phyloP scores from a whole-genome alignment of 1,140 invertebrate genomes.

The Drosophila lacertosa region DNA sequence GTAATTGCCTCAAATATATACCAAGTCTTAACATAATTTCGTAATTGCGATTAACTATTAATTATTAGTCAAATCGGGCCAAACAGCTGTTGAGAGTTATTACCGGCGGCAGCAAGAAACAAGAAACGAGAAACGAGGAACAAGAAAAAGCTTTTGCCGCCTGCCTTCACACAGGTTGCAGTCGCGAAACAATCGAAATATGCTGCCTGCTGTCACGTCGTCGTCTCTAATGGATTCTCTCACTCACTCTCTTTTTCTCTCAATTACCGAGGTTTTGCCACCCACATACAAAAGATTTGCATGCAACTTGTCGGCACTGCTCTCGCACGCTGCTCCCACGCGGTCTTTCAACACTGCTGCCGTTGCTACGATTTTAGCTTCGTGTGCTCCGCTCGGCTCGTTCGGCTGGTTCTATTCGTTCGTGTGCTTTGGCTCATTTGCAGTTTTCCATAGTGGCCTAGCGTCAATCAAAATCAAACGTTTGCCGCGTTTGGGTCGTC shows the following conservation, averaged over 20 bases:
- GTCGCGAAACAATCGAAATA: slow-evolving; percentile 31
- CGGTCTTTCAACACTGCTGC: slow-evolving; percentile 14
- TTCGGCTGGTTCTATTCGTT: slow-evolving; percentile 13
- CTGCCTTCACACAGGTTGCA: slow-evolving; percentile 55
- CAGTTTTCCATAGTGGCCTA: slow-evolving; percentile 54
- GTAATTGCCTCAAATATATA: background rate
- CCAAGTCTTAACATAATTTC: too few species aligned
- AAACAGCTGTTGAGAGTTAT: slow-evolving; percentile 48
- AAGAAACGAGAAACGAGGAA: background rate
- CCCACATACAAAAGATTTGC: slow-evolving; percentile 49
- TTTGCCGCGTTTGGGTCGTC: slow-evolving; percentile 59
- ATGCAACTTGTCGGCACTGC: slow-evolving; percentile 39
- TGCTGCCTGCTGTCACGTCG: slow-evolving; percentile 3
- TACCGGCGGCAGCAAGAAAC: slow-evolving; percentile 20
- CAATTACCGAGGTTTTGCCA: slow-evolving; percentile 21
- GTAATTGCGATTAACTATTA: background rate
- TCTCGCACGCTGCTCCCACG: slow-evolving; percentile 50
- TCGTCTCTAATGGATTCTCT: background rate
- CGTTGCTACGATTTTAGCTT: slow-evolving; percentile 47
- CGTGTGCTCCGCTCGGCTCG: slow-evolving; percentile 45
- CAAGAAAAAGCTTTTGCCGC: slow-evolving; percentile 16
- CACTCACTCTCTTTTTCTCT: slow-evolving; percentile 1
- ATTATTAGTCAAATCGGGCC: background rate
- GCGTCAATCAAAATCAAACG: slow-evolving; percentile 67
- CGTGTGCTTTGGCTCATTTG: slow-evolving; percentile 45